phyloP scores from a whole-genome alignment of 1,140 invertebrate genomes.

The Antheraea mylitta region DNA sequence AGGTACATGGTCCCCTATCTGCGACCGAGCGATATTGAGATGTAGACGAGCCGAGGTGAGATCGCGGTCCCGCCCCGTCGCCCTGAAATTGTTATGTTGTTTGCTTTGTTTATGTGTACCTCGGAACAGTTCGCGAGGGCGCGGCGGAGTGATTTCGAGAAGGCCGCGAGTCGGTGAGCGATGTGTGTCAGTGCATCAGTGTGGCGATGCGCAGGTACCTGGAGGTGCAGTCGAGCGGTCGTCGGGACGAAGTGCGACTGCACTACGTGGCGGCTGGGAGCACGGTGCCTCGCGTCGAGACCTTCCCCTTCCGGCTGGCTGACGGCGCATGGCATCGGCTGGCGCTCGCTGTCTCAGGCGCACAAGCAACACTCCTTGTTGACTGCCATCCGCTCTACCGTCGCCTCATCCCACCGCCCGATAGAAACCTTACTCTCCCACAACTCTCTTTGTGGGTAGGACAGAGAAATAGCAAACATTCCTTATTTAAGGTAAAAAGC shows the following conservation, averaged over 20 bases:
- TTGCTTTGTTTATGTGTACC: conserved; percentile 74
- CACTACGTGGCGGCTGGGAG: conserved; percentile 84
- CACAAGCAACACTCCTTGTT: conserved; percentile 89
- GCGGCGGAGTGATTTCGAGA: conserved; percentile 40
- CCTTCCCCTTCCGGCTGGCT: conserved; percentile 91
- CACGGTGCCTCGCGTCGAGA: conserved; percentile 86
- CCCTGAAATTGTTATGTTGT: conserved; percentile 64
- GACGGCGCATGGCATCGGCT: conserved; percentile 93
- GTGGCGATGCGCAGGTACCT: conserved; percentile 84
- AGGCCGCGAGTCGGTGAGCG: conserved; percentile 26
- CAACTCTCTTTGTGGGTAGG: conserved; percentile 91
- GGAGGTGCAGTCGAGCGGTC: conserved; percentile 93
- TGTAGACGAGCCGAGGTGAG: conserved; percentile 63
- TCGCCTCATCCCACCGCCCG: conserved; percentile 82
- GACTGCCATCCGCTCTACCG: conserved; percentile 93
- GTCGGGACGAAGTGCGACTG: conserved; percentile 90
- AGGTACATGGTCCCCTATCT: conserved; percentile 79
- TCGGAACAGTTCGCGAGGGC: conserved; percentile 69
- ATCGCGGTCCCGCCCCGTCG: conserved; percentile 58
- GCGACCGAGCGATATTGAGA: conserved; percentile 78
- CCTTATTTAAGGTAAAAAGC: conserved; percentile 88
- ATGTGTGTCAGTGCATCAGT: conserved; percentile 30
- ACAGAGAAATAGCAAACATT: conserved; percentile 91
- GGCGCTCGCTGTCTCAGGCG: conserved; percentile 89
- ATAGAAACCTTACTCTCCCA: conserved; percentile 86